Conservation (phyloP, 2,113 vertebrate genomes). For the Gasterosteus aculeatus region DNA sequence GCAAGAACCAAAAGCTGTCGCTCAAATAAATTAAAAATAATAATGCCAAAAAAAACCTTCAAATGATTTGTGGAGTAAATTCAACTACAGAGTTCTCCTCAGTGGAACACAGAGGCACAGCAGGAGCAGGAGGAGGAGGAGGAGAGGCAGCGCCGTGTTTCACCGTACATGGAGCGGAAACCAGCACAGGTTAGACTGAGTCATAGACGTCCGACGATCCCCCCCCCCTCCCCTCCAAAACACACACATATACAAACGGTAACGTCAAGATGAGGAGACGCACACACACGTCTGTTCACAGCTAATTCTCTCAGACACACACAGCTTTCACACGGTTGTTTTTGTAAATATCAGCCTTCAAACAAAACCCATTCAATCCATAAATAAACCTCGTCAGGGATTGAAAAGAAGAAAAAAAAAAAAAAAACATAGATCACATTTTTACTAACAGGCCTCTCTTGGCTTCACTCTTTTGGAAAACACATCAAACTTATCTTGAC, state of each 20-base stretch:
- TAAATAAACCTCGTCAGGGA: conserved; percentile 62
- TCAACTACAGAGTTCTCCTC: conserved; percentile 31
- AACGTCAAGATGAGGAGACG: conserved; percentile 42
- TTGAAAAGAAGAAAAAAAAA: conserved; percentile 20
- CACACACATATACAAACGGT: conserved; percentile 42
- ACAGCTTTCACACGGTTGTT: conserved; percentile 32
- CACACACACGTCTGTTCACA: conserved; percentile 55
- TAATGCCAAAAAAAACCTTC: conserved; percentile 17
- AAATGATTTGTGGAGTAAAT: conserved; percentile 14
- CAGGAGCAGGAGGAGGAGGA: conserved; percentile 14
- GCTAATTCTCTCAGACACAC: conserved; percentile 25
- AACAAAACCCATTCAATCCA: conserved; percentile 61
- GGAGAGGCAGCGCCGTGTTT: conserved; percentile 41
- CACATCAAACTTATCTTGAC: conserved; percentile 54
- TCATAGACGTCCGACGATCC: conserved; percentile 59
- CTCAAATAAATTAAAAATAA: conserved; percentile 49
- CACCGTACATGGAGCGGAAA: conserved; percentile 86
- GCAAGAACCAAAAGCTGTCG: conserved; percentile 5
- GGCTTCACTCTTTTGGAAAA: conserved; percentile 54
- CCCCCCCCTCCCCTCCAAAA: not conserved
- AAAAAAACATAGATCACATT: conserved; percentile 1
- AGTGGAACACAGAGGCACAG: conserved; percentile 56
- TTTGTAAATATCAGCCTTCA: conserved; percentile 46
- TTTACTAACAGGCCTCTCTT: conserved; percentile 49
- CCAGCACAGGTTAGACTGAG: conserved; percentile 71